These are phyloP conservation scores for Polypterus senegalus DNA, from an alignment of 2,113 vertebrate species.

Conservation along the genomic window DNA sequence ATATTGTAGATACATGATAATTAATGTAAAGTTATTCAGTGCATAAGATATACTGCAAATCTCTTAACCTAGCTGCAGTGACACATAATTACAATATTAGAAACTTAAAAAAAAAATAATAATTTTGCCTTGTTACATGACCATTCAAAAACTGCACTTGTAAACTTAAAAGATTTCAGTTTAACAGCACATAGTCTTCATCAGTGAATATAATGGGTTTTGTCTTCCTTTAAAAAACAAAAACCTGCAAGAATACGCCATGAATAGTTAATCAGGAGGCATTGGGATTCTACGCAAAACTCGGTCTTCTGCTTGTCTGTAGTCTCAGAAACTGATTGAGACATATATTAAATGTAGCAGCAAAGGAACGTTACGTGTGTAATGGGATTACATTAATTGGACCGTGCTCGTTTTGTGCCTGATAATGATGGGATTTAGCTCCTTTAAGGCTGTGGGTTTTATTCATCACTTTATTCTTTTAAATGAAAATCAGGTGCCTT, in stretches of 20 bases:
- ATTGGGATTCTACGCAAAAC: constrained; percentile 6
- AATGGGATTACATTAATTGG: constrained; percentile 42
- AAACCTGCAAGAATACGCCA: constrained; percentile 18
- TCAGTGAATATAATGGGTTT: no score
- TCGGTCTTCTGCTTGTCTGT: constrained; percentile 18
- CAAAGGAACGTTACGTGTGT: constrained; percentile 20
- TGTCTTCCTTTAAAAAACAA: no score
- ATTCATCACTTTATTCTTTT: constrained; percentile 23
- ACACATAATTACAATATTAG: no score
- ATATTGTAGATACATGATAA: no score
- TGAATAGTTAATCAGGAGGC: constrained; percentile 33
- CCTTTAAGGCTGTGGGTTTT: constrained; percentile 30
- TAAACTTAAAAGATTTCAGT: no score
- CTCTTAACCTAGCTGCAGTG: no score
- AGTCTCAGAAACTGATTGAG: constrained; percentile 17
- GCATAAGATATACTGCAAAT: no score
- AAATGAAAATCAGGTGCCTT: constrained; percentile 18
- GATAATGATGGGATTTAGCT: constrained; percentile 40
- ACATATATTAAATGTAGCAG: constrained; percentile 22
- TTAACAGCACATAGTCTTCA: no score
- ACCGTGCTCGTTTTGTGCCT: constrained; percentile 31
- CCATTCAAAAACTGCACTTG: no score
- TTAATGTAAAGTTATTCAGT: no score
- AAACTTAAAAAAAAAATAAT: no score
- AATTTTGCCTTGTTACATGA: no score